phyloP scores from a whole-genome alignment of 37 sponge, comb jelly and placozoan species.

The Theonella swinhoei region DNA sequence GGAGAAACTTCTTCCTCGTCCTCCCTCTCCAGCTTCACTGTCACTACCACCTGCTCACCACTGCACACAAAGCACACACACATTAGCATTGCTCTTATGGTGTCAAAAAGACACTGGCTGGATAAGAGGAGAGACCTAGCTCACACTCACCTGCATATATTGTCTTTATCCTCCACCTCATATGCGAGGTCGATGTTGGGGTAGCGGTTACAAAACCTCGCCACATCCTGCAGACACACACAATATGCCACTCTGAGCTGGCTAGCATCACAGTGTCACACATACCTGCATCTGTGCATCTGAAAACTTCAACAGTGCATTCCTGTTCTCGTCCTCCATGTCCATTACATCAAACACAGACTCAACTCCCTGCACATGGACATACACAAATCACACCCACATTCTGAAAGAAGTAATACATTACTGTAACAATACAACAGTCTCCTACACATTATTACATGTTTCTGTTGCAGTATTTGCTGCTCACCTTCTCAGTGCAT shows the following conservation, averaged over 20 bases:
- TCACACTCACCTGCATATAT: conserved; percentile 62
- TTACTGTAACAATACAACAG: background rate
- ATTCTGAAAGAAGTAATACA: background rate
- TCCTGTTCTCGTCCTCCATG: conserved; percentile 93
- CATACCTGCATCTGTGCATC: conserved; percentile 89
- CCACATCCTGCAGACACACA: conserved; percentile 77
- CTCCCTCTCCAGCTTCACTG: conserved; percentile 89
- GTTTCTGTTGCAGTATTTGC: too few species aligned
- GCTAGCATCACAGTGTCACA: background rate
- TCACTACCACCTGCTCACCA: conserved; percentile 73
- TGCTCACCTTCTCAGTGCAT: conserved; percentile 83
- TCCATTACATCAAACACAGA: conserved; percentile 98
- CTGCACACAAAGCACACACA: conserved; percentile 37
- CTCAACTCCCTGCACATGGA: conserved; percentile 69
- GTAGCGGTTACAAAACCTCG: conserved; percentile 96
- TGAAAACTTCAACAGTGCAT: conserved; percentile 71
- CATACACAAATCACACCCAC: background rate
- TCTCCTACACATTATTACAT: background rate
- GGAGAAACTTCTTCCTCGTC: conserved; percentile 88
- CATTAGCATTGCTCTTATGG: too few species aligned
- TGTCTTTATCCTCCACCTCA: conserved; percentile 77
- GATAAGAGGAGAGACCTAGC: background rate
- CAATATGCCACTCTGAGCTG: background rate
- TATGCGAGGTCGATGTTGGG: conserved; percentile 94
- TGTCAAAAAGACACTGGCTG: too few species aligned